Evolutionary conservation across 2,113 vertebrate genomes (phyloP).

Genomic region (Phrynosoma platyrhinos): DNA sequence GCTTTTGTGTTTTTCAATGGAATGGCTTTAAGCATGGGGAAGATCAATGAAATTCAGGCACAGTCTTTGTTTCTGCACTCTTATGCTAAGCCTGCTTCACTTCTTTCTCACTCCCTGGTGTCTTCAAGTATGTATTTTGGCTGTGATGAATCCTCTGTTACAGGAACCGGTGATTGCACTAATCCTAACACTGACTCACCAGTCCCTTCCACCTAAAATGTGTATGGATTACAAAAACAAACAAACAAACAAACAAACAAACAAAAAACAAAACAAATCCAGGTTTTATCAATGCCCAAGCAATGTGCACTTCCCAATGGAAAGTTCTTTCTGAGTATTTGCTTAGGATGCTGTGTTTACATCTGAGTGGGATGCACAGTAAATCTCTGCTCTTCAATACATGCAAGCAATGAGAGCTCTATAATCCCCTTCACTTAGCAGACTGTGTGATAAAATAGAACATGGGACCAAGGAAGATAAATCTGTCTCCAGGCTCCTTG

Average conservation of each 20-base stretch:
- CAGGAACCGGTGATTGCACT: neutral
- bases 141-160: neutral
- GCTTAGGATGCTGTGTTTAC: neutral
- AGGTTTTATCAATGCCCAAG: neutral
- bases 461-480: conserved; percentile 48
- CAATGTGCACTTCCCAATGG: fast-evolving
- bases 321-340: neutral
- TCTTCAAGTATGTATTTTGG: neutral
- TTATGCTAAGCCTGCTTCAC: neutral
- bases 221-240: neutral
- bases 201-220: neutral
- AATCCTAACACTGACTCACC: neutral
- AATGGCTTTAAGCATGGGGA: neutral
- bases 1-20: neutral
- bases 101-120: no score
- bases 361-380: neutral
- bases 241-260: no score
- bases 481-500: conserved; percentile 53
- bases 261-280: neutral
- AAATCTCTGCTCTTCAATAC: conserved; percentile 28
- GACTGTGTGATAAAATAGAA: conserved; percentile 49
- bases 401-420: fast-evolving
- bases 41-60: neutral
- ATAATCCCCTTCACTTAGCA: conserved; percentile 32
- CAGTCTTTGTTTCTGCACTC: neutral